Base-by-base conservation (phyloP, 2,113 vertebrate species). In the Tachuris rubrigastra region DNA sequence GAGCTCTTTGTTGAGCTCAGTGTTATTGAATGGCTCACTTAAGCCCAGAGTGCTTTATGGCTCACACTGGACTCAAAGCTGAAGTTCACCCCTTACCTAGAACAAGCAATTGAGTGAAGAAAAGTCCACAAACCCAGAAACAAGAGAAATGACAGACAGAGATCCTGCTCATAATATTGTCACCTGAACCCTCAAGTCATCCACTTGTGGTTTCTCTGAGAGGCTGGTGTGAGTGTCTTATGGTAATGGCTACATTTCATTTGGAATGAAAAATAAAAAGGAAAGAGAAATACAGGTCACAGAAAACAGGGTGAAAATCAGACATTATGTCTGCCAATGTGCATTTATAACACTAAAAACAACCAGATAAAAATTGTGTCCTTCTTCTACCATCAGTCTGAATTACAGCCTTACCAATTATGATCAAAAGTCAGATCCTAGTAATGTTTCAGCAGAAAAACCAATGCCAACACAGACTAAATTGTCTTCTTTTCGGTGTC, bases 21-120 rank as follows among this genome's bases (percentile, higher is more conserved):
- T 0, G 4, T 50, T 15, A 44, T 0, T 79, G 56, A 63, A 35
- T 0, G 4, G 42, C 55, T 77, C 42, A 17, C 25, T 18, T 42
- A 31, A 62, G 41, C 46, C 46, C 67, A 14, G 72, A 85, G 10
- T 6, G 1, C 4, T 59, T 12, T 28, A 52, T 31, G 33, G 42
- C 23, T 89, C 27, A 6, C 2, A 12, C 16, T 59, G 39, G 37
- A 25, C 42, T 83, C 27, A 13, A 86, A 78, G 13, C 27, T 59
- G 2, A 63, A 63, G 24, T 63, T 44, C n/a, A 60, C 14, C 27
- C 12, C 12, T 78, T 60, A 17, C 18, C 13, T 47, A 13, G 6
- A 82, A 65, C 14, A 89, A 81, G 18, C 4, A 81, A 20, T 0
- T 31, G 10, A 78, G 22, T 44, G 16, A 76, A 79, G 65, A 63